phyloP scores from a whole-genome alignment of 2,797 vertebrate genomes.

The Valencia hispanica region DNA sequence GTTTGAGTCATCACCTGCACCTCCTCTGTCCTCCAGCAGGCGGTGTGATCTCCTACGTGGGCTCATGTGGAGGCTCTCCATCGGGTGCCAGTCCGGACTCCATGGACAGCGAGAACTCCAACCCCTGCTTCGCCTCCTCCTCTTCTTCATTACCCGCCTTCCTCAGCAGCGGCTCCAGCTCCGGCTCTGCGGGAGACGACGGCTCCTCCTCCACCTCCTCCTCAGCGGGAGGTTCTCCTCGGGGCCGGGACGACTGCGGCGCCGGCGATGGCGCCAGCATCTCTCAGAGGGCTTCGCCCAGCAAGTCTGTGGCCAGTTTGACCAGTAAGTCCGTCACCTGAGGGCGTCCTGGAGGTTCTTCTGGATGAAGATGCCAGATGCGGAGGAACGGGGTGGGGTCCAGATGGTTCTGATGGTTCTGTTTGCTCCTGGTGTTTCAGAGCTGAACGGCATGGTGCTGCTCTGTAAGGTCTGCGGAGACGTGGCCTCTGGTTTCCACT shows the following conservation, averaged over 20 bases:
- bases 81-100: constrained; percentile 52
- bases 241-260: constrained; percentile 33
- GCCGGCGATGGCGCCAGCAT: background rate
- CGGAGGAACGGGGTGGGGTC: too few relatives aligned
- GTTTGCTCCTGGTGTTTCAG: too few relatives aligned
- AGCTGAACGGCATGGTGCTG: constrained; percentile 91
- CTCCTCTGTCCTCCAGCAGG: constrained; percentile 28
- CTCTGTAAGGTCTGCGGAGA: constrained; percentile 86
- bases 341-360: too few relatives aligned
- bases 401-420: too few relatives aligned
- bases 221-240: constrained; percentile 40
- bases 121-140: constrained; percentile 42
- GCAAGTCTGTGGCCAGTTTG: constrained; percentile 55
- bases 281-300: constrained; percentile 38
- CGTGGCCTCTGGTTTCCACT: constrained; percentile 93
- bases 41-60: constrained; percentile 63
- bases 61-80: constrained; percentile 37
- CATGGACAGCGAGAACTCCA: constrained; percentile 59
- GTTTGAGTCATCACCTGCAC: background rate
- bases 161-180: constrained; percentile 41
- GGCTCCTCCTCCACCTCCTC: constrained; percentile 55
- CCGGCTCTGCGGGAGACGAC: constrained; percentile 47
- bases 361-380: too few relatives aligned
- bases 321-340: constrained; percentile 63
- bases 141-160: constrained; percentile 4